Evolutionary conservation across 2,888 invertebrate genomes (phyloP).

Genomic region (Torymus tubicola): DNA sequence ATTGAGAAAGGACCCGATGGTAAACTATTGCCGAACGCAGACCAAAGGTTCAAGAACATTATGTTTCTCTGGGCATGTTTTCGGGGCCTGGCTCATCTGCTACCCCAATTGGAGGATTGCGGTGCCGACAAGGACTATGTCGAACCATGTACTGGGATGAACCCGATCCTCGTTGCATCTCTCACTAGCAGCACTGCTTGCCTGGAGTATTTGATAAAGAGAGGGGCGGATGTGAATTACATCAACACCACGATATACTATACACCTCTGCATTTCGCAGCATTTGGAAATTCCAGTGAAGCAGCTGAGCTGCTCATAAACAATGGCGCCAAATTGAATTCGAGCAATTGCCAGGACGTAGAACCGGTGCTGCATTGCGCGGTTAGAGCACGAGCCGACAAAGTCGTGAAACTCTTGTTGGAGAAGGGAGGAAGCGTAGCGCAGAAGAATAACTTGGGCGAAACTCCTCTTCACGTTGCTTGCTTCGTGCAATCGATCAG

Average conservation of each 20-base stretch:
- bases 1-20: constrained; percentile 55
- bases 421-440: constrained; percentile 75
- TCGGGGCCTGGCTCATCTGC: constrained; percentile 83
- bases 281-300: constrained; percentile 76
- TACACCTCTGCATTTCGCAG: constrained; percentile 78
- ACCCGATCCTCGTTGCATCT: constrained; percentile 86
- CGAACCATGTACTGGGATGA: constrained; percentile 85
- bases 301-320: constrained; percentile 75
- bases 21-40: constrained; percentile 55
- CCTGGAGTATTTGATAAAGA: constrained; percentile 83
- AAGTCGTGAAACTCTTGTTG: constrained; percentile 74
- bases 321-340: constrained; percentile 72
- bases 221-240: constrained; percentile 84
- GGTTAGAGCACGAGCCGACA: constrained; percentile 69
- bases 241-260: constrained; percentile 65
- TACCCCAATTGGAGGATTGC: constrained; percentile 81
- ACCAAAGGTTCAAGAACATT: constrained; percentile 78
- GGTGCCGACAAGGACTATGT: constrained; percentile 85
- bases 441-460: constrained; percentile 73
- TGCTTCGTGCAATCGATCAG: constrained; percentile 72
- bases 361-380: constrained; percentile 79
- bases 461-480: constrained; percentile 78
- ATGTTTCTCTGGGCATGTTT: constrained; percentile 88
- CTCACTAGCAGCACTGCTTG: constrained; percentile 86
- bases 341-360: constrained; percentile 64